Percentiles rank a stretch among this genome's conserved stretches.
These are phyloP conservation scores for Phylloscopus whistleri DNA, from an alignment of 2,113 vertebrate species.

Conservation along the genomic window DNA sequence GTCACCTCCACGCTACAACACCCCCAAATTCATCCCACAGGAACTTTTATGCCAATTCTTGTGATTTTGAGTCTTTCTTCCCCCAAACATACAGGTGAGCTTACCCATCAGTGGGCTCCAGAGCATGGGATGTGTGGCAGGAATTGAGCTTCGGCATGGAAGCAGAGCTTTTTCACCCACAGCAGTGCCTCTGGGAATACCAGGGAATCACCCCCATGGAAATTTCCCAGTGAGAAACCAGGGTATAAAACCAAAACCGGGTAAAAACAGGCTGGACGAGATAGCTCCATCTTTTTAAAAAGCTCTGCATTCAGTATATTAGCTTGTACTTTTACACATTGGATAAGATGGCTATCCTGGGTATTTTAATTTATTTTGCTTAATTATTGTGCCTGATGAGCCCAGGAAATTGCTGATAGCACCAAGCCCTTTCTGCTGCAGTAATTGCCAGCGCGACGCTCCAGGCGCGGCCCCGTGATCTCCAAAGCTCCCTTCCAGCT, in stretches of 20 bases:
- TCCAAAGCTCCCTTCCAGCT: background rate
- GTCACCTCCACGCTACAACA: accelerated
- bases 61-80: background rate
- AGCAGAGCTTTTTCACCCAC: background rate
- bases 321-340: background rate
- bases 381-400: background rate
- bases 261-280: background rate
- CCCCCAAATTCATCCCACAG: background rate
- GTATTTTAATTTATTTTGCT: background rate
- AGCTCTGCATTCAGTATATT: too few relatives aligned
- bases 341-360: background rate
- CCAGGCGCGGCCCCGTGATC: accelerated
- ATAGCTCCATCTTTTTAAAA: accelerated
- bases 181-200: background rate
- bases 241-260: background rate
- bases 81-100: accelerated
- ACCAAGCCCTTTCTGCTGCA: background rate
- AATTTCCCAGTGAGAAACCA: background rate
- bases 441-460: accelerated
- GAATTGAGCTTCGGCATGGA: accelerated
- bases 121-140: accelerated
- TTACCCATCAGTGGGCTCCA: accelerated
- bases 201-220: background rate
- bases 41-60: background rate
- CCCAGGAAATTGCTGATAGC: background rate